These are phyloP conservation scores for Limnothrissa miodon DNA, from an alignment of 2,113 vertebrate species.

Conservation along the genomic window DNA sequence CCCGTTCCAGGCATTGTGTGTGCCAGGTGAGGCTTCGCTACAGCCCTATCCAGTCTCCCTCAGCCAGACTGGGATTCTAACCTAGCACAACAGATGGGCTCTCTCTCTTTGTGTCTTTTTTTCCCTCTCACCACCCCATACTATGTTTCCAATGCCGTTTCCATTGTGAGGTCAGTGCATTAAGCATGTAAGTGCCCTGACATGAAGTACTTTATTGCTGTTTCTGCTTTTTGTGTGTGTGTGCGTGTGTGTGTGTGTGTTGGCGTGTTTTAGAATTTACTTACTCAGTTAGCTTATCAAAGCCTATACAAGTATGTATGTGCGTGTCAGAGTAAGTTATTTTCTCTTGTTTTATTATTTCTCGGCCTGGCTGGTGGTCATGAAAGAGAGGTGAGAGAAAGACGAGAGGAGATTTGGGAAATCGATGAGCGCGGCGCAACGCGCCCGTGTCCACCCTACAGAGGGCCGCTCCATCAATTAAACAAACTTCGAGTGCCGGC, in stretches of 20 bases:
- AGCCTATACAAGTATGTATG: slow-evolving; percentile 36
- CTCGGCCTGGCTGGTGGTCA: slow-evolving; percentile 41
- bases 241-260: slow-evolving; percentile 19
- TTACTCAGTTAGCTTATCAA: slow-evolving; percentile 26
- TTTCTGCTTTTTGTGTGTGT: neutral
- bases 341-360: slow-evolving; percentile 46
- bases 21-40: slow-evolving; percentile 4
- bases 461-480: slow-evolving; percentile 73
- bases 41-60: slow-evolving; percentile 7
- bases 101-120: neutral
- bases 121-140: neutral
- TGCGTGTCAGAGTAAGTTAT: slow-evolving; percentile 37
- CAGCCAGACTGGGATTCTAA: slow-evolving; percentile 4
- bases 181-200: slow-evolving; percentile 10
- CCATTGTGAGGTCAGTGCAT: slow-evolving; percentile 12
- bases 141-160: neutral
- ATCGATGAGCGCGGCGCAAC: slow-evolving; percentile 53
- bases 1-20: slow-evolving; percentile 28
- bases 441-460: slow-evolving; percentile 56
- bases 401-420: slow-evolving; percentile 58
- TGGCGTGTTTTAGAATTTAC: slow-evolving; percentile 28
- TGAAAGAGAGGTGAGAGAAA: slow-evolving; percentile 38
- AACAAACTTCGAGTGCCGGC: slow-evolving; percentile 69
- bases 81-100: neutral
- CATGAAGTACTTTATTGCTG: slow-evolving; percentile 8